Base-by-base conservation (phyloP, 2,113 vertebrate species). In the Rhynchomys soricoides region DNA sequence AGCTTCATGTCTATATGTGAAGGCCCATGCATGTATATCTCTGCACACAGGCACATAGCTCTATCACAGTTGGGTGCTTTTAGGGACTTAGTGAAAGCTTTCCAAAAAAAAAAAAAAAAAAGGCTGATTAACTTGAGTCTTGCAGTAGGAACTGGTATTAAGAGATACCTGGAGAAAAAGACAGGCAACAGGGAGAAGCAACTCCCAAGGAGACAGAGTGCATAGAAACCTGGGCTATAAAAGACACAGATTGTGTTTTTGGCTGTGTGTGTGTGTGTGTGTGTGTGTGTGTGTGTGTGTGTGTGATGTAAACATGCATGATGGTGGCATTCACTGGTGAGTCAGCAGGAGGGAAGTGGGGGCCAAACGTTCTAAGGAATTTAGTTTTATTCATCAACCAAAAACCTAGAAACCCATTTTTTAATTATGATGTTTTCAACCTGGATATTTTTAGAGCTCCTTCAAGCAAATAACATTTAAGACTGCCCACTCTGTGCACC, bases 251-350 rank as follows among this genome's bases (percentile, higher is more conserved):
- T 8, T 57, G 7, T 43, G 37, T 1, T 0, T 1, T 1, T 10
- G 21, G 3, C 2, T 10, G 1, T 17, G 2, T 8, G 31, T 55
- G 16, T 48, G n/a, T 22, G 2, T 16, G 0, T 52, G 6, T n/a
- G n/a, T 55, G 52, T 55, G n/a, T 48, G 15, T 43, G 21, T 45
- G n/a, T 19, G 2, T 12, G 0, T 15, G 2, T 10, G 26, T 15
- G 2, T 10, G 26, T 50, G 5, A 4, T 77, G 15, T 40, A 45
- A 40, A 17, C 0, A 15, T 22, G 3, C n/a, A 4, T 1, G 0
- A 17, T 7, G 12, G 31, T 6, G 1, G 21, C 12, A 11, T 74
- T 17, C 22, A 0, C 0, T n/a, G 74, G 9, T 15, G 12, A 52
- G 1, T 73, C 21, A 43, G 29, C 7, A n/a, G 1, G 1, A 62